A percentile compares a stretch with the other conserved stretches of the same genome.
Evolutionary conservation across 2,888 invertebrate genomes (phyloP).

Genomic region (Argyresthia goedartella): DNA sequence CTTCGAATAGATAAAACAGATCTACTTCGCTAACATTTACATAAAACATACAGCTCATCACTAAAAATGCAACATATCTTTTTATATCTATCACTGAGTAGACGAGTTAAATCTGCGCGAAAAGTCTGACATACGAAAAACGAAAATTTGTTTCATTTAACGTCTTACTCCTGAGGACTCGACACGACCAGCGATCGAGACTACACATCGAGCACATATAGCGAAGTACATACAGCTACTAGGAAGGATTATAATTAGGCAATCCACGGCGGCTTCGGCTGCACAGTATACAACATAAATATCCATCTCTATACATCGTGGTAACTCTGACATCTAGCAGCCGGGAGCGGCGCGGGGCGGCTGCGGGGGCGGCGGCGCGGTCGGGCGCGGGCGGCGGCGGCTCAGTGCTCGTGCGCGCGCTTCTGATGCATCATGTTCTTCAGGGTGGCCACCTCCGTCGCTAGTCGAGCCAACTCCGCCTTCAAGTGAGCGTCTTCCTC

Average conservation of each 20-base stretch:
- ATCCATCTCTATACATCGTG: constrained; percentile 57
- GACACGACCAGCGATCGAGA: constrained; percentile 33
- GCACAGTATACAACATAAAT: constrained; percentile 54
- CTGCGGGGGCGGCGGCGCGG: constrained; percentile 19
- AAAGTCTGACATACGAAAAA: constrained; percentile 63
- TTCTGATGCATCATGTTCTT: constrained; percentile 84
- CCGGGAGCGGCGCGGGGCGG: constrained; percentile 8
- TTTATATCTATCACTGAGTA: constrained; percentile 65
- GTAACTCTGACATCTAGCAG: constrained; percentile 52
- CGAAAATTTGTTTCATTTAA: constrained; percentile 51
- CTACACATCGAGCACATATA: constrained; percentile 46
- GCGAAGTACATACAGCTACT: constrained; percentile 29
- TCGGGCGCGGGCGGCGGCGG: constrained; percentile 17
- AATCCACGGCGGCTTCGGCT: constrained; percentile 53
- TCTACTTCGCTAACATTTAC: constrained; percentile 60
- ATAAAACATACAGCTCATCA: constrained; percentile 59
- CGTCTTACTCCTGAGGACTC: constrained; percentile 22
- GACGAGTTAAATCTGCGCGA: constrained; percentile 68
- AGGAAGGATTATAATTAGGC: constrained; percentile 61
- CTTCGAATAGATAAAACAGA: constrained; percentile 71
- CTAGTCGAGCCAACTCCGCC: constrained; percentile 87
- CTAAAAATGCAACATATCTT: constrained; percentile 60
- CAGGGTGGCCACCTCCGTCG: constrained; percentile 91
- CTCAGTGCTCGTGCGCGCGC: constrained; percentile 62
- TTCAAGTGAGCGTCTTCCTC: constrained; percentile 83